Base-by-base conservation (phyloP, 2,888 invertebrate species). In the Amphipoea oculea region DNA sequence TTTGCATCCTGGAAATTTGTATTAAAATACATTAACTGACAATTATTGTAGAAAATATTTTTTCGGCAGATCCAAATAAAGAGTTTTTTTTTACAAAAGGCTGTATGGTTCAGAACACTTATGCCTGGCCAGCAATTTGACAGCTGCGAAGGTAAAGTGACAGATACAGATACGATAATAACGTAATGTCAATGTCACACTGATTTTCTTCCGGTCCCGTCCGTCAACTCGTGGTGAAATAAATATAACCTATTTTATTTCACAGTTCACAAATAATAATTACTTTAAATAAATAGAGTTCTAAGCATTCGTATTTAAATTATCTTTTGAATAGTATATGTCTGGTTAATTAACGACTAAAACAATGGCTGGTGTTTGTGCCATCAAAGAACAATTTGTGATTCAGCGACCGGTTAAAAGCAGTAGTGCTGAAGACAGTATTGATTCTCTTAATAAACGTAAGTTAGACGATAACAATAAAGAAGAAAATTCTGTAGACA, bases 331-430 rank as follows among this genome's bases (percentile, higher is more conserved):
- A 23, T 67, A 54, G 3, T 23, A 67, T 54, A 62, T 73, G 73
- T 74, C 40, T 63, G 42, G 29, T 51, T 17, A 12, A 74, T 90
- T 63, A 76, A 95, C 95, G 95, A 86, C 92, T 11, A 93, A 92
- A 80, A 74, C 88, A 68, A 92, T 87, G 83, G 93, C 94, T 62
- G 97, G 97, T 62, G 93, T 96, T 73, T 96, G 97, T 91, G 93
- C 93, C 78, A 96, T 96, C 78, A 97, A 96, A 91, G 91, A 94
- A 90, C 94, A 96, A 88, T 96, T 91, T 87, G 86, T 95, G 40
- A 79, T 95, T 51, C 92, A 93, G 81, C 94, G 89, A 84, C 85
- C 91, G 42, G 89, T 89, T 66, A 93, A 91, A 85, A 83, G 74
- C 62, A 86, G 75, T 72, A 85, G 68, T 48, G 78, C 78, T 63